A percentile compares a stretch with the other conserved stretches of the same genome.
These are phyloP conservation scores for Drosophila kanapiae DNA, from an alignment of 1,140 invertebrate species.

Conservation along the genomic window DNA sequence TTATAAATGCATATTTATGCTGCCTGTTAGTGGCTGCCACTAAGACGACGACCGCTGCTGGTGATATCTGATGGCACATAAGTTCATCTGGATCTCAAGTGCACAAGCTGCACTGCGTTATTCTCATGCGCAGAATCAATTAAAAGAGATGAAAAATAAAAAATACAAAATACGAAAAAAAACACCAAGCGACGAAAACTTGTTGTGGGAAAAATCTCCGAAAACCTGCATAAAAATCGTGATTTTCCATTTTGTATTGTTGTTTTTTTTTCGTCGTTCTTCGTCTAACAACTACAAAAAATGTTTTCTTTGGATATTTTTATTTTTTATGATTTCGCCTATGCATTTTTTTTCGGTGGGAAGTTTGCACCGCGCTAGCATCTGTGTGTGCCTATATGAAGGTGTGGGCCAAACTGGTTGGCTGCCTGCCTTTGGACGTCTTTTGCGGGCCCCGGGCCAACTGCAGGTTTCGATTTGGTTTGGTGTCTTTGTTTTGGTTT, in stretches of 20 bases:
- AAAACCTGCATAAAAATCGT: conserved; percentile 79
- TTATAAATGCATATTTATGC: conserved; percentile 56
- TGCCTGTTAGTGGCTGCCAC: conserved; percentile 34
- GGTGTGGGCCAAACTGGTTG: conserved; percentile 81
- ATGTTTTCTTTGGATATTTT: conserved; percentile 67
- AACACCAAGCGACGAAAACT: conserved; percentile 49
- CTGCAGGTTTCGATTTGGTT: conserved; percentile 48
- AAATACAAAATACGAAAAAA: conserved; percentile 51
- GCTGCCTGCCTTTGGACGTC: conserved; percentile 28
- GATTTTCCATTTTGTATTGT: conserved; percentile 69
- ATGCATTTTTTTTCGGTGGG: conserved; percentile 71
- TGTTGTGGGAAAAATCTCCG: conserved; percentile 78
- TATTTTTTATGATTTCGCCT: conserved; percentile 62
- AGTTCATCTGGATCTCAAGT: conserved; percentile 82
- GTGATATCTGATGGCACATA: conserved; percentile 67
- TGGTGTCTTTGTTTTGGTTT: conserved; percentile 28
- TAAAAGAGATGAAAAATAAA: conserved; percentile 59
- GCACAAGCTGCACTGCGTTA: conserved; percentile 60
- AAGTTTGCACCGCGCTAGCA: conserved; percentile 47
- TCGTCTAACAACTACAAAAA: conserved; percentile 56
- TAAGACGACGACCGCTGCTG: conserved; percentile 1
- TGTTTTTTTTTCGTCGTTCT: conserved; percentile 35
- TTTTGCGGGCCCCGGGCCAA: conserved; percentile 27
- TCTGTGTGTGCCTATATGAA: conserved; percentile 50
- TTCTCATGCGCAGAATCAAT: conserved; percentile 78